Base-by-base conservation (phyloP, 2,888 invertebrate genomes). In the Calliphora vomitoria region DNA sequence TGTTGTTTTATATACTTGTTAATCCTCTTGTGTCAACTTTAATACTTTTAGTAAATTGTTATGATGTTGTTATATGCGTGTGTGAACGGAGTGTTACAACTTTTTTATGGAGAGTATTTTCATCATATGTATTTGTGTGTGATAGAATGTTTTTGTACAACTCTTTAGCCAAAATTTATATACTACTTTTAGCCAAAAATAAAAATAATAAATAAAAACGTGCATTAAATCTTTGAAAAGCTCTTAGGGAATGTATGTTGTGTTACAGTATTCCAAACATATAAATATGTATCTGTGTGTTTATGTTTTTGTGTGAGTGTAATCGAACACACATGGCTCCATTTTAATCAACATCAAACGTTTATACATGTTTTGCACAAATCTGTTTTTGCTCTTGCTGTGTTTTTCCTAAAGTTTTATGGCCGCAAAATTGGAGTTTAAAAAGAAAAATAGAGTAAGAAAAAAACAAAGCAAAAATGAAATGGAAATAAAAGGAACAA, bases 1-100 rank as follows among this genome's bases (percentile, higher is more conserved):
- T 78, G 74, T 82, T 71, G 68, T 75, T 87, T 87, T 85, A 85
- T 85, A 68, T 81, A 83, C 83, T 88, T 86, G 88, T 89, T 89
- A 89, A 89, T 88, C 88, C 86, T 89, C 88, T 87, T 89, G 87
- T 88, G 89, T 86, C 88, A 89, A 89, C 87, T 90, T 89, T 89
- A 89, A 90, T 89, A 88, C 89, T 84, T 82, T 81, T 88, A 85
- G 89, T 89, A 90, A 90, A 89, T 90, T 89, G 89, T 84, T 88
- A 85, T 87, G 89, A 84, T 82, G 89, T 85, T 76, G 84, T 85
- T 78, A 69, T 53, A 47, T 78, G 60, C 25, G 38, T 58, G 58
- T n/a, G n/a, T 53, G 38, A 20, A n/a, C 35, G 20, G 25, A 38
- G n/a, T 47, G 47, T 38, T 66, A 64, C 41, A 75, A 75, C 68